Percentiles rank a stretch among this genome's conserved stretches.
Conservation (phyloP, 2,113 vertebrate species). For the Crocuta crocuta region DNA sequence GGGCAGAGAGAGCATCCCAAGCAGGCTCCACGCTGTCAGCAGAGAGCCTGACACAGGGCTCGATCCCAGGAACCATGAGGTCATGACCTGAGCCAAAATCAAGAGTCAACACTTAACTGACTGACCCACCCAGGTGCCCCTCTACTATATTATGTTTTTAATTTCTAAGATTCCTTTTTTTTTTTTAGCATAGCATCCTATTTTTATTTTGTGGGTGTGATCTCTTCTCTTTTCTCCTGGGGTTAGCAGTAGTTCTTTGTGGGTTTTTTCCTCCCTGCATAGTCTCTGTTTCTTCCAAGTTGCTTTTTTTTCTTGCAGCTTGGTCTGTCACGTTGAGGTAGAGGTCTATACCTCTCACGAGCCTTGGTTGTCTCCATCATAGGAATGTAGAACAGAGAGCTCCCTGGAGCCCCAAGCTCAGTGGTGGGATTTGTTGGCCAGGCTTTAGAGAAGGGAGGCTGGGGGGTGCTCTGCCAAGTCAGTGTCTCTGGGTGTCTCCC, state of each 20-base stretch:
- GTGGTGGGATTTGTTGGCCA: neutral
- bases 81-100: no score
- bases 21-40: no score
- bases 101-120: no score
- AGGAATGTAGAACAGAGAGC: neutral
- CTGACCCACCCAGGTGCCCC: no score
- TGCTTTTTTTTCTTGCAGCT: neutral
- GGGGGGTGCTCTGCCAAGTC: neutral
- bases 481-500: neutral
- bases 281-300: neutral
- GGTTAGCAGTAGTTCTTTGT: neutral
- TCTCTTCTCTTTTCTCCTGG: neutral
- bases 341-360: neutral
- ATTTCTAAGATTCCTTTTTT: neutral
- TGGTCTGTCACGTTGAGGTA: neutral
- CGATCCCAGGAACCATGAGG: no score
- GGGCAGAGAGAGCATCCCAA: no score
- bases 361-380: neutral
- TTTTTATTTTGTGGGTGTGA: neutral
- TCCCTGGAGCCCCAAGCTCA: neutral
- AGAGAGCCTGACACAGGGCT: no score
- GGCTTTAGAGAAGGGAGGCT: neutral
- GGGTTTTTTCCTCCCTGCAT: neutral
- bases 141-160: neutral
- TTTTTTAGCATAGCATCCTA: neutral